Base-by-base conservation (phyloP, 2,888 invertebrate species). In the Tetragonula carbonaria region DNA sequence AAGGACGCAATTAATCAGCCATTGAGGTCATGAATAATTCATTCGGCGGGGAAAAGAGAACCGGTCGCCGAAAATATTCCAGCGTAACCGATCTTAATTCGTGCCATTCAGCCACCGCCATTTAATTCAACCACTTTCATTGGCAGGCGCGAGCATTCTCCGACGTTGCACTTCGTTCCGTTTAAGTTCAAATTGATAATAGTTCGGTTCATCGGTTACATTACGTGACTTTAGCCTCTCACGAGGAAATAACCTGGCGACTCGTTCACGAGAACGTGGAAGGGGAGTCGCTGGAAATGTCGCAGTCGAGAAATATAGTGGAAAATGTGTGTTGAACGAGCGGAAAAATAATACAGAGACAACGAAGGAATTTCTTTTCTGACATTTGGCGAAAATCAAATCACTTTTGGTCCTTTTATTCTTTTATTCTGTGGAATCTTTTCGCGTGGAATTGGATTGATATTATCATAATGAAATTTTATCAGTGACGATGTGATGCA, bases 21-120 rank as follows among this genome's bases (percentile, higher is more conserved):
- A 88, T 88, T 80, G 86, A 79, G 86, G 85, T 80, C 87, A 83
- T 89, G 87, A 90, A 90, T 90, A 89, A 90, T 90, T 88, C 82
- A 88, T 88, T 71, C 55, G 59, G 71, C 63, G 77, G 77, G 76
- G 87, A 85, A 84, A 75, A 84, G 80, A 71, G 71, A 78, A 21
- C 71, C 66, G 68, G 68, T 57, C 84, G 68, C 82, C 82, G 71
- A 90, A 89, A 90, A 90, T 90, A 88, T 90, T 84, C 86, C 78
- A 78, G 79, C 59, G 77, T 82, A 84, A 79, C 82, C 81, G 82
- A 84, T 88, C 90, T 90, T 90, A 90, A 90, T 90, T 90, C 85
- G 75, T 74, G 76, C 85, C 84, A 84, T 81, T 80, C 84, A 82
- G 76, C 85, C 75, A 14, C 83, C 76, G 78, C 82, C 84, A 88